Percentiles rank a stretch among this genome's conserved stretches.
phyloP scores from a whole-genome alignment of 2,888 invertebrate species.

The Phyllotreta cruciferae region DNA sequence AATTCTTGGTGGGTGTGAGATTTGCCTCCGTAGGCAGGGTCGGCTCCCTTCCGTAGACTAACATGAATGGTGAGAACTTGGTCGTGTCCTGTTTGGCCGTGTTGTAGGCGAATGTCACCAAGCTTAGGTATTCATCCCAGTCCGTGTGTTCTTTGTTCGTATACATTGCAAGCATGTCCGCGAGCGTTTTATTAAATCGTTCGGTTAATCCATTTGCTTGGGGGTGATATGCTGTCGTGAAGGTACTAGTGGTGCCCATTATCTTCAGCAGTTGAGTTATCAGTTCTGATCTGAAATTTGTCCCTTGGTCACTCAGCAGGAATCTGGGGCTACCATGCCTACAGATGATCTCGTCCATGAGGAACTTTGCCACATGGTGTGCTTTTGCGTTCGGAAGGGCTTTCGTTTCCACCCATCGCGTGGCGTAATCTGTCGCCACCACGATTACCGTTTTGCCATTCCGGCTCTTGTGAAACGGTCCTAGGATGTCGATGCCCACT shows the following conservation, averaged over 20 bases:
- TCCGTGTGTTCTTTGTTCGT: slow-evolving; percentile 34
- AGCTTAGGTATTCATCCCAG: slow-evolving; percentile 25
- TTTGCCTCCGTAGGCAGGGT: slow-evolving; percentile 23
- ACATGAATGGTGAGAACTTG: slow-evolving; percentile 17
- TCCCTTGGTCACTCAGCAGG: not conserved
- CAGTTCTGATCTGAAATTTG: not conserved
- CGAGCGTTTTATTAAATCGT: slow-evolving; percentile 42
- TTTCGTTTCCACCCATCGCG: slow-evolving; percentile 11
- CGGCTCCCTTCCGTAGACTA: slow-evolving; percentile 17
- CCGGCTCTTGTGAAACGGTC: slow-evolving; percentile 39
- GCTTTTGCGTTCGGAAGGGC: not conserved
- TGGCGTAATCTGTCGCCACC: slow-evolving; percentile 46
- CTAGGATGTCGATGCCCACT: slow-evolving; percentile 41
- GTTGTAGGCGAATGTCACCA: slow-evolving; percentile 28
- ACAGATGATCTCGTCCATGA: not conserved
- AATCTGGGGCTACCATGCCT: not conserved
- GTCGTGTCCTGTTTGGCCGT: slow-evolving; percentile 29
- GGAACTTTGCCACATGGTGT: slow-evolving; percentile 2
- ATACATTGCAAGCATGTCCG: slow-evolving; percentile 36
- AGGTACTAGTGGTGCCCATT: not conserved
- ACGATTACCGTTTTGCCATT: slow-evolving; percentile 43
- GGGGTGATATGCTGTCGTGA: slow-evolving; percentile 33
- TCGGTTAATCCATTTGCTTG: slow-evolving; percentile 39
- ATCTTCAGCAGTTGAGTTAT: no score
- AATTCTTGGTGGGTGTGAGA: not conserved